Base-by-base conservation (phyloP, 2,113 vertebrate genomes). In the Oncorhynchus kisutch region DNA sequence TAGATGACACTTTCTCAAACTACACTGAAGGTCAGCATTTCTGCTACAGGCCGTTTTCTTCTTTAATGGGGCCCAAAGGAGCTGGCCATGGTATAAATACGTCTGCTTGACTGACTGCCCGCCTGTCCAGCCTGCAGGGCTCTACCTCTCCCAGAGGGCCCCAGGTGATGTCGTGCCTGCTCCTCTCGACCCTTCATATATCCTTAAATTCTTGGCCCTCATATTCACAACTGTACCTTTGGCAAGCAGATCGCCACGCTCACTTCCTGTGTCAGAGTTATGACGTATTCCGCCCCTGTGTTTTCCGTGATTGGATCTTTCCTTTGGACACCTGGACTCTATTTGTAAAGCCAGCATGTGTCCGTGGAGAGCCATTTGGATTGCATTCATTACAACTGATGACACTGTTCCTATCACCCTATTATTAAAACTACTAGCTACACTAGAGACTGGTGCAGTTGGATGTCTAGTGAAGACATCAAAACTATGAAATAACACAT, bases 271-370 rank as follows among this genome's bases (percentile, higher is more conserved):
- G 83, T 88, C 77, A 31, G 24, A 64, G 82, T 70, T 51, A 71
- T 88, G 81, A 82, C 75, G 75, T 81, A 66, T 1, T 1, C 14
- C 48, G n/a, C 20, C 13, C 1, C n/a, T 70, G 64, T 27, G 59
- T 84, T 82, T 84, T 88, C 84, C 81, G 72, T 20, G 59, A 22
- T 71, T 66, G 5, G 71, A 84, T 51, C 72, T 78, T 74, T 89
- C 88, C 83, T 83, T 82, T 73, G 83, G 78, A 87, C 81, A 82
- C 76, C 84, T 80, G 85, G 74, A 60, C 72, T 82, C 62, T 22
- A 75, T 85, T 71, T 76, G 67, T 70, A 71, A 71, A 34, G 59
- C 34, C 24, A 31, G n/a, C 25, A 9, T 48, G 78, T 31, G 73
- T 79, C 82, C 82, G 75, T 12, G 62, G 79, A 71, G 72, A 73